These are phyloP conservation scores for Diploscapter pachys DNA, from an alignment of 1,140 invertebrate species.

Conservation along the genomic window DNA sequence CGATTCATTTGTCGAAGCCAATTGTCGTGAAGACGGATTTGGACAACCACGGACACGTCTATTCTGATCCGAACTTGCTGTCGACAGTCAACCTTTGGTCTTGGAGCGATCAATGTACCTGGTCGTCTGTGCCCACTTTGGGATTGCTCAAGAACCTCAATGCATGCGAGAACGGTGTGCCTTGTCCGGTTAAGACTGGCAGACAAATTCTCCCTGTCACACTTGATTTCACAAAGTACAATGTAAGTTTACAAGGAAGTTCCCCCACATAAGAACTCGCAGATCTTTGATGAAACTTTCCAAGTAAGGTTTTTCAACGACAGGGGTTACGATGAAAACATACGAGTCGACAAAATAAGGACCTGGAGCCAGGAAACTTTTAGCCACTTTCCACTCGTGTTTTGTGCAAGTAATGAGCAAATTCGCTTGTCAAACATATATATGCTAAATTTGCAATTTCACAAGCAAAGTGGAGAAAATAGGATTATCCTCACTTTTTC, in stretches of 20 bases:
- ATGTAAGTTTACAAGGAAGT: not conserved
- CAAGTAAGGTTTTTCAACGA: too few species aligned
- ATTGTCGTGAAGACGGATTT: constrained; percentile 22
- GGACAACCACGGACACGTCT: constrained; percentile 5
- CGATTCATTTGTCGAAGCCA: constrained; percentile 19
- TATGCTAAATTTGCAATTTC: too few species aligned
- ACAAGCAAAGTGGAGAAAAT: too few species aligned
- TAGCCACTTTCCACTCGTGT: too few species aligned
- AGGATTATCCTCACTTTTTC: too few species aligned
- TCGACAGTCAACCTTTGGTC: constrained; percentile 17
- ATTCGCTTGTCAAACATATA: too few species aligned
- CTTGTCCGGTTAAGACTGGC: constrained; percentile 25
- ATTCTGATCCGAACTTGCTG: constrained; percentile 7
- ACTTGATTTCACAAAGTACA: constrained; percentile 32
- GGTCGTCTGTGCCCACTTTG: constrained; percentile 16
- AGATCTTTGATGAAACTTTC: too few species aligned
- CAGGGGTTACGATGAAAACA: too few species aligned
- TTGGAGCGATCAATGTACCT: constrained; percentile 14
- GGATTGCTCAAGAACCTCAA: constrained; percentile 13
- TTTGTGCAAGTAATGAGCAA: too few species aligned
- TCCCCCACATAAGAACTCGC: too few species aligned
- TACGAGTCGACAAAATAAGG: too few species aligned
- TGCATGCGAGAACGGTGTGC: constrained; percentile 22
- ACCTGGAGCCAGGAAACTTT: too few species aligned
- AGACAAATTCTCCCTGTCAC: constrained; percentile 17